phyloP scores from a whole-genome alignment of 2,888 invertebrate species.

The Rotaria macrura region DNA sequence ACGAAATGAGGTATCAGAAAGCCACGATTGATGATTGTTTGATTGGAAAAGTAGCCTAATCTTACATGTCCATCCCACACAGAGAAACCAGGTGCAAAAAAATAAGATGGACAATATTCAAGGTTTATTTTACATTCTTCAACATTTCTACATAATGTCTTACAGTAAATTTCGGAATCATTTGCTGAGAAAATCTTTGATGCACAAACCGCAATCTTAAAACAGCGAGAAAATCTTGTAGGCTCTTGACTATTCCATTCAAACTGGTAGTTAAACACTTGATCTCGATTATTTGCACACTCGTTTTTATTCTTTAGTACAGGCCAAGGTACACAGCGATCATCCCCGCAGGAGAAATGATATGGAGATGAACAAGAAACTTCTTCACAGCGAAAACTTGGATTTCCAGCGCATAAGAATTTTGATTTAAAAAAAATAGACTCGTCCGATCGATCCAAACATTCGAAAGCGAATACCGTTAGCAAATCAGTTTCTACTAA shows the following conservation, averaged over 20 bases:
- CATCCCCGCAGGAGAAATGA: not conserved
- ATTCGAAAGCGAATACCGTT: not conserved
- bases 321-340: not conserved
- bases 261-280: not conserved
- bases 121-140: too few relatives aligned
- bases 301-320: accelerated
- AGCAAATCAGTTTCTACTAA: too few relatives aligned
- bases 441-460: not conserved
- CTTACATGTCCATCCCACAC: too few relatives aligned
- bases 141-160: not conserved
- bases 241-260: not conserved
- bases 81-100: too few relatives aligned
- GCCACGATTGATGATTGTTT: too few relatives aligned
- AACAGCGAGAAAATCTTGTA: not conserved
- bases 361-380: not conserved
- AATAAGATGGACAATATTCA: too few relatives aligned
- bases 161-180: not conserved
- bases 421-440: accelerated
- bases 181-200: not conserved
- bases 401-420: not conserved
- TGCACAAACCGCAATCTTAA: not conserved
- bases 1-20: too few relatives aligned
- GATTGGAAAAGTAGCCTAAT: too few relatives aligned
- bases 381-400: not conserved
- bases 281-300: not conserved